Evolutionary conservation across 1,140 invertebrate species (phyloP).

Genomic region (Caenorhabditis remanei): DNA sequence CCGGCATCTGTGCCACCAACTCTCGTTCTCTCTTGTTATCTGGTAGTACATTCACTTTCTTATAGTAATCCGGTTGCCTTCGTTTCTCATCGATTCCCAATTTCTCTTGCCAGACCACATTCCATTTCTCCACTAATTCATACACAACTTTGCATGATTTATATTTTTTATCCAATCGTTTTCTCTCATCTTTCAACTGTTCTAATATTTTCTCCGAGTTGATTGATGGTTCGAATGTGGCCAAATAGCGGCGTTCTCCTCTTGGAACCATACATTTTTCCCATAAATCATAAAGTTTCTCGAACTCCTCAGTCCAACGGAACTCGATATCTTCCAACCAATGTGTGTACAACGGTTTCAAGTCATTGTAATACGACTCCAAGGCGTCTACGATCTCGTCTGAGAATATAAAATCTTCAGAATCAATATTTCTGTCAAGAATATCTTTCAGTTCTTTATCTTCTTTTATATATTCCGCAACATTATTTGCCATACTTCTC

Average conservation of each 20-base stretch:
- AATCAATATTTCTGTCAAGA: conserved; percentile 21
- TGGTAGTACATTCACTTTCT: conserved; percentile 28
- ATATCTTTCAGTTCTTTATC: background rate
- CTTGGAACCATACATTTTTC: background rate
- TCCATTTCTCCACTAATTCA: conserved; percentile 23
- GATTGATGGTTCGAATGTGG: background rate
- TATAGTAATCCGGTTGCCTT: conserved; percentile 27
- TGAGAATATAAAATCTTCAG: background rate
- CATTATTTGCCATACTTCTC: conserved; percentile 4
- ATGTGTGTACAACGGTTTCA: background rate
- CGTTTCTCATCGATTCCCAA: conserved; percentile 16
- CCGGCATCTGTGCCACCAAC: background rate
- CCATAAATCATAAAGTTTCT: background rate
- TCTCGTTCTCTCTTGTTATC: conserved; percentile 42
- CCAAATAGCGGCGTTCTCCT: background rate
- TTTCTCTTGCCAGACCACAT: background rate
- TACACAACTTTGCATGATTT: background rate
- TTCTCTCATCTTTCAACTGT: background rate
- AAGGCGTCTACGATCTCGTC: background rate
- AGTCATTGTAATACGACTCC: background rate
- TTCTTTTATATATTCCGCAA: background rate
- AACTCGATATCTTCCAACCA: conserved; percentile 31
- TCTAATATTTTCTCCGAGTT: background rate
- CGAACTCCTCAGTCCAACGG: conserved; percentile 6
- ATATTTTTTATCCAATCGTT: conserved; percentile 34